Evolutionary conservation across 2,113 vertebrate species (phyloP), one percentile per base, ranked within the genome.

Genomic region (Hyaena hyaena): DNA sequence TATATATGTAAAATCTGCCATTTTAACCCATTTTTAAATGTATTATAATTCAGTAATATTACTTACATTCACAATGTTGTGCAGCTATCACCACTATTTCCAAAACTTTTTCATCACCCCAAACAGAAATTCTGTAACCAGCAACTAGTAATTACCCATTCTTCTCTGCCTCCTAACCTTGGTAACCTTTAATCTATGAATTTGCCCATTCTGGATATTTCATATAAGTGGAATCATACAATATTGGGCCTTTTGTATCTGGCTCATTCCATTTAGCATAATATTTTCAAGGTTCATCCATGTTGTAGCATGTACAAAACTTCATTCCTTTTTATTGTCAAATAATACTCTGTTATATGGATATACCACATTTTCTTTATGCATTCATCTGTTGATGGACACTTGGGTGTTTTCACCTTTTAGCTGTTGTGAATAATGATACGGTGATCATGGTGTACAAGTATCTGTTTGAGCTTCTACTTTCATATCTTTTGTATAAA

Each of bases 1-100:
- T 76, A 28, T 79, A 53, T 45, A 65, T 69, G 5, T 92, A 97
- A 88, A 96, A 58, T 80, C 73, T 86, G 17, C n/a, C 24, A 82
- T 86, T 95, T 86, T 82, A 87, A 35, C 31, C 43, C 12, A 26
- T 74, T 74, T 74, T 74, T 3, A 66, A 87, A 69, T 79, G 58
- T 19, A 28, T 35, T 19, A 28, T 35, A 85, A 2, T 90, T 85
- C 26, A 48, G 23, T 90, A n/a, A 1, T 80, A 55, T 88, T 93
- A n/a, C 53, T 85, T 63, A 17, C 33, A 58, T 84, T 96, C 21
- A 79, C 63, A 84, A 1, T 77, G 23, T 61, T 53, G 19, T 79
- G 11, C 9, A 61, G 10, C 26, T 16, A 16, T 93, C 45, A 79
- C 35, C 33, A 74, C n/a, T 71, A 17, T 87, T 90, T 61, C 31